Percentiles rank a stretch among this genome's conserved stretches.
phyloP scores from a whole-genome alignment of 53 echinoderm and acorn worm species.

The Crossaster papposus region DNA sequence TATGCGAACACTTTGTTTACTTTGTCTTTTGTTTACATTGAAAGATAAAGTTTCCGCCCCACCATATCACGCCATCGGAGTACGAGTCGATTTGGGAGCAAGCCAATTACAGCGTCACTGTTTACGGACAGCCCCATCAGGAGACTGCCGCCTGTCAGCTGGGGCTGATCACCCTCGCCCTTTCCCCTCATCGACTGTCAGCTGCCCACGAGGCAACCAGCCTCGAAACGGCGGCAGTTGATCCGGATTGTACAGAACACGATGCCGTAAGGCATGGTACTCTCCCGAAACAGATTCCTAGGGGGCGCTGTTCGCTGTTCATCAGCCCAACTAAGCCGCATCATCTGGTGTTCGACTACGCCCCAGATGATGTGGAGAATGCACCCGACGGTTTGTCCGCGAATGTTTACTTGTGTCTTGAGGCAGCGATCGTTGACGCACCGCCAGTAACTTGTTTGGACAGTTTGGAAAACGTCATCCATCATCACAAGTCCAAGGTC shows the following conservation, averaged over 20 bases:
- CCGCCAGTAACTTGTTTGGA: conserved; percentile 43
- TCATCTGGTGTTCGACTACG: conserved; percentile 63
- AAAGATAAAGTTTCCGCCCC: conserved; percentile 19
- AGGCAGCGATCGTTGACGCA: conserved; percentile 8
- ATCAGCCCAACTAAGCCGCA: conserved; percentile 16
- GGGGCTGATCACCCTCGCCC: conserved; percentile 42
- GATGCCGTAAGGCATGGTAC: not conserved
- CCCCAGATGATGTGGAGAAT: conserved; percentile 41
- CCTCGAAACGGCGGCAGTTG: not conserved
- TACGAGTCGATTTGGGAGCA: conserved; percentile 51
- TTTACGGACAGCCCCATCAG: conserved; percentile 46
- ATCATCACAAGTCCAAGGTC: conserved; percentile 34
- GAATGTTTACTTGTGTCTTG: conserved; percentile 24
- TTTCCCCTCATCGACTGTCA: not conserved
- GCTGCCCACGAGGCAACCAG: not conserved
- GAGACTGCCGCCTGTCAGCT: conserved; percentile 32
- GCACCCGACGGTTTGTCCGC: not conserved
- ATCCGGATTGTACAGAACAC: not conserved
- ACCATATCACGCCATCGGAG: conserved; percentile 46
- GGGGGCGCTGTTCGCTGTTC: conserved; percentile 52
- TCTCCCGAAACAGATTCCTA: conserved; percentile 12
- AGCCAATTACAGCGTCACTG: conserved; percentile 62
- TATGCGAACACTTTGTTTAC: not conserved
- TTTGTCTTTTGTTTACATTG: conserved; percentile 8
- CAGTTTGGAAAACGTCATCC: conserved; percentile 44